Base-by-base conservation (phyloP, 2,113 vertebrate species). In the Gobio gobio region DNA sequence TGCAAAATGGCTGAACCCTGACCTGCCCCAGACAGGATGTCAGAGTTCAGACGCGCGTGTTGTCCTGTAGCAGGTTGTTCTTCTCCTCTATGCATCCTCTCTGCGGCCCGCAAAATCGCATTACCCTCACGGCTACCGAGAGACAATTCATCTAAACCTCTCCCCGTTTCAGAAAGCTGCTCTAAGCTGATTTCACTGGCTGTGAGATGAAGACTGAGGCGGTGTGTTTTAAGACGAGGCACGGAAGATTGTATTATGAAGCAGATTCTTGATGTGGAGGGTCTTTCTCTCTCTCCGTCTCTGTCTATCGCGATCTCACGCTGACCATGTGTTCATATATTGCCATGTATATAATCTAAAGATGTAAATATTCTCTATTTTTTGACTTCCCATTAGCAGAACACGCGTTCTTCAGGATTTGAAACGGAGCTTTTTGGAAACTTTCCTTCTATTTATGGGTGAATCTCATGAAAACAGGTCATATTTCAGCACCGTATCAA, bases 291-390 rank as follows among this genome's bases (percentile, higher is more conserved):
- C 51, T 47, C 40, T 63, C 64, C 12, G 26, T 83, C 24, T 63
- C 72, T 63, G 36, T 59, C 61, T n/a, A 26, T 47, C 49, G 49
- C 51, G 33, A 18, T 83, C 54, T 72, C 66, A 76, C 36, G 43
- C 26, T 45, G 77, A 63, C 43, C 77, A 54, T 63, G 49, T 36
- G 26, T 82, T 64, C 33, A 82, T 70, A 78, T 87, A 70, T 82
- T 63, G 66, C 59, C 64, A 73, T 86, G 82, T 87, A 89, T 83
- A 87, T 89, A 88, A 88, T 82, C 88, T 88, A 87, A 63, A 88
- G 82, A 86, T 88, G 86, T 88, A 88, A 84, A 89, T 88, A 85
- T 82, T 84, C 86, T 87, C 82, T 88, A 84, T 89, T 89, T 89
- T 89, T 89, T 49, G 88, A 89, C 64, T 58, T 85, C 70, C 73